Evolutionary conservation across 2,797 vertebrate species (phyloP), one percentile per base, ranked within the genome.

Genomic region (Ctenochaetus hawaiiensis): DNA sequence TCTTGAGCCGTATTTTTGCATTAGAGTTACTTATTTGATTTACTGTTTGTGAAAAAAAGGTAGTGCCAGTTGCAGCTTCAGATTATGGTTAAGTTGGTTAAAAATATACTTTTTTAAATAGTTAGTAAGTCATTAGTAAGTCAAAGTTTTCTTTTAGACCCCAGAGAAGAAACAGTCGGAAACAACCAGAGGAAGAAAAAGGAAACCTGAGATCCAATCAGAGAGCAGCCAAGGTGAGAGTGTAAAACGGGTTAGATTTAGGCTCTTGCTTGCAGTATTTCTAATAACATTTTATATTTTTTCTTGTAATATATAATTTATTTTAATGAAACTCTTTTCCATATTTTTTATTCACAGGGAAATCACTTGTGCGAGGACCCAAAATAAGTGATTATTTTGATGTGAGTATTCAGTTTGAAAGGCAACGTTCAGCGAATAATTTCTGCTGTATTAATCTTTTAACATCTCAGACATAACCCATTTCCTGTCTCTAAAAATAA

Each of bases 341-440:
- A 72, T 65, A n/a, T 64, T 78, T 80, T 62, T 6, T 6, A n/a
- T 41, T 57, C 75, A 57, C 90, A 99, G 98, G 98, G 85, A 99
- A 99, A 94, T 96, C 96, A 58, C 95, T 95, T 80, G 96, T 94
- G 83, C 96, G 98, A 93, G 96, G 97, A 94, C 97, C 96, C 93
- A 99, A 99, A 96, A 99, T 99, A 94, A 99, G 98, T 89, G 98
- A 99, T 94, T 99, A 98, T 95, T 99, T 99, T 96, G 98, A 99
- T 93, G 98, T 99, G 95, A 97, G 96, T 96, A 75, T 84, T 34
- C 44, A 49, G 11, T 69, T 64, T 83, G 2, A 74, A 73, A 47
- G 34, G 14, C 72, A 45, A 1, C 52, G 45, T n/a, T 34, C 8
- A 54, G 39, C 12, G 7, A 48, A 34, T 67, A 20, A 54, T 51